Evolutionary conservation across 2,888 invertebrate species (phyloP).

Genomic region (Laspeyria flexula): DNA sequence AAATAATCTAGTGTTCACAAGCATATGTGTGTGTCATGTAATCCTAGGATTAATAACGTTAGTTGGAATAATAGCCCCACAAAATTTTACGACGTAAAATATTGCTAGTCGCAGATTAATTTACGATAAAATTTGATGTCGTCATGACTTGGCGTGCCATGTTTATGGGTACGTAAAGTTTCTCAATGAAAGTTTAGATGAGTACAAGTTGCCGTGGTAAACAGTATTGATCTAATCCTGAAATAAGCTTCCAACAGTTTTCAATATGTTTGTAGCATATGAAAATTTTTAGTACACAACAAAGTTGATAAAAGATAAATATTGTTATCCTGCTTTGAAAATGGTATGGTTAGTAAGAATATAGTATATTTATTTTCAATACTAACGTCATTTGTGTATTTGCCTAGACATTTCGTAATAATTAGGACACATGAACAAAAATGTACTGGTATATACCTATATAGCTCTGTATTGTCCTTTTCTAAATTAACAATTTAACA

Average conservation of each 20-base stretch:
- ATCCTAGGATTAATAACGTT: slow-evolving; percentile 8
- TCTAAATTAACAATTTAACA: background rate
- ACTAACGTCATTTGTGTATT: too few species aligned
- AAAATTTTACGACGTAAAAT: slow-evolving; percentile 17
- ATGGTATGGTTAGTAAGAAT: too few species aligned
- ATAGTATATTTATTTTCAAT: too few species aligned
- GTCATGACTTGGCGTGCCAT: slow-evolving; percentile 1
- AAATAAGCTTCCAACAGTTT: background rate
- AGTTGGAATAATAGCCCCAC: slow-evolving; percentile 9
- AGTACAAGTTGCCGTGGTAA: slow-evolving; percentile 6
- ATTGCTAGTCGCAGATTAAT: slow-evolving; percentile 15
- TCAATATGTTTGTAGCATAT: too few species aligned
- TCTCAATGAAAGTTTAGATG: background rate
- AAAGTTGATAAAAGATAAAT: too few species aligned
- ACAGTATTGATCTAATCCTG: slow-evolving; percentile 1
- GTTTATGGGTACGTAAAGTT: slow-evolving; percentile 2
- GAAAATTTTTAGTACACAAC: too few species aligned
- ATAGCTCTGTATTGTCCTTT: too few species aligned
- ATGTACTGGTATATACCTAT: too few species aligned
- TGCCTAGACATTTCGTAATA: too few species aligned
- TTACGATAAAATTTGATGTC: slow-evolving; percentile 22
- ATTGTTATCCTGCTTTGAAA: too few species aligned
- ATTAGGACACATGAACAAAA: too few species aligned
- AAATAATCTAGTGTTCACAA: background rate
- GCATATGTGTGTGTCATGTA: background rate